These are phyloP conservation scores for Xyrauchen texanus DNA, from an alignment of 2,113 vertebrate species.

Conservation along the genomic window DNA sequence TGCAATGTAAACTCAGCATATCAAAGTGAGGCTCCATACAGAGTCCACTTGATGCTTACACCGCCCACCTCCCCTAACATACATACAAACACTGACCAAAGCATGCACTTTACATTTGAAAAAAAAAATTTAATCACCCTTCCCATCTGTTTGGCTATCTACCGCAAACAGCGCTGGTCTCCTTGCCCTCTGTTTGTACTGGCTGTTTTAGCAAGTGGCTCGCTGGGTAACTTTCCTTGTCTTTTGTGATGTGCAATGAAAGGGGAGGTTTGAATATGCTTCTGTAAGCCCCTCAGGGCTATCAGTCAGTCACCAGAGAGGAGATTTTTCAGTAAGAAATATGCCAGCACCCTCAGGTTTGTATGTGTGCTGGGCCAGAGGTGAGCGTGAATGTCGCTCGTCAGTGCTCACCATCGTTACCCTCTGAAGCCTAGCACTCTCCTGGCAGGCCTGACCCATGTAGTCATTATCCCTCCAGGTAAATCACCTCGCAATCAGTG, in stretches of 20 bases:
- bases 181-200: constrained; percentile 62
- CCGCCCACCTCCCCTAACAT: constrained; percentile 26
- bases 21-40: constrained; percentile 70
- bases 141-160: constrained; percentile 64
- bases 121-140: constrained; percentile 54
- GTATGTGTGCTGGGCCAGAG: constrained; percentile 1
- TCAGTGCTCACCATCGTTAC: constrained; percentile 8
- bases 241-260: constrained; percentile 82
- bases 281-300: constrained; percentile 63
- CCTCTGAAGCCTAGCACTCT: constrained; percentile 37
- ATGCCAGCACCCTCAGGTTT: neutral
- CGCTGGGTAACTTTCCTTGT: constrained; percentile 74
- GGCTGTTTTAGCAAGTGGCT: constrained; percentile 70
- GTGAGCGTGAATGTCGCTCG: constrained; percentile 16
- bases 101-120: constrained; percentile 71
- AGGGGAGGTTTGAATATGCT: constrained; percentile 70
- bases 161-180: constrained; percentile 58
- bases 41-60: constrained; percentile 51
- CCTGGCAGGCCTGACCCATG: constrained; percentile 68
- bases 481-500: constrained; percentile 80
- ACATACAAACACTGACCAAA: constrained; percentile 43
- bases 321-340: neutral
- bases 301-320: constrained; percentile 48
- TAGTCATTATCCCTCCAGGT: constrained; percentile 72
- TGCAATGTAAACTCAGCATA: constrained; percentile 62